Conservation (phyloP, 2,113 vertebrate species). For the Sorex araneus region DNA sequence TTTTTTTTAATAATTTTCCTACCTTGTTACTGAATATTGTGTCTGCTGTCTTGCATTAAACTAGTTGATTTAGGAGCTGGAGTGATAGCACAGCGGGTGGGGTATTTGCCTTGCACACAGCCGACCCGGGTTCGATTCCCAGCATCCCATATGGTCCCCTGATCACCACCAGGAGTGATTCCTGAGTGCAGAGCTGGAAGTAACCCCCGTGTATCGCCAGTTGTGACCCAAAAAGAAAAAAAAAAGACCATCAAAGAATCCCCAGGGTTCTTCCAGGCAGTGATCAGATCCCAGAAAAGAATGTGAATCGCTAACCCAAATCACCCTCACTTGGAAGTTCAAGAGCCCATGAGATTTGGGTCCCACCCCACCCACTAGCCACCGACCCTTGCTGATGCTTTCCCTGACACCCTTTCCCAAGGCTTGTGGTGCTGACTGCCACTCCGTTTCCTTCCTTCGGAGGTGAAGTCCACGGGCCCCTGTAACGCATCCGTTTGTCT, state of each 20-base stretch:
- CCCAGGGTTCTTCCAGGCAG: not conserved
- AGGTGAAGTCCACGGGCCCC: not conserved
- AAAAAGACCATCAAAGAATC: not conserved
- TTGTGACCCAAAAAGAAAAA: no score
- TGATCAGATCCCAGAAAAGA: not conserved
- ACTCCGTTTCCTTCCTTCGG: not conserved
- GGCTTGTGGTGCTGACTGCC: rapidly evolving
- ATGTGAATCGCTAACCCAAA: not conserved
- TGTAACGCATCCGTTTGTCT: rapidly evolving
- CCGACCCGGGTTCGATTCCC: no score
- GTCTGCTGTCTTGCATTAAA: no score
- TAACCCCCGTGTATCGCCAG: no score
- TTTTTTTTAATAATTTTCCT: no score
- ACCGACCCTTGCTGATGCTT: not conserved
- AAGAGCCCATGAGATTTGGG: not conserved
- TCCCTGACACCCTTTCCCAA: not conserved
- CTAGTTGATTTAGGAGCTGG: no score
- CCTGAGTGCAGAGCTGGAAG: no score
- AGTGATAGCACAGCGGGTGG: no score
- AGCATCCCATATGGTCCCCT: no score
- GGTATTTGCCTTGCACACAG: no score
- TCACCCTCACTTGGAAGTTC: conserved; percentile 21
- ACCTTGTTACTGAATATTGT: no score
- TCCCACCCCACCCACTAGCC: not conserved
- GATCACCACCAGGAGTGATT: no score